phyloP scores from a whole-genome alignment of 2,113 vertebrate species.

The Esox niger region DNA sequence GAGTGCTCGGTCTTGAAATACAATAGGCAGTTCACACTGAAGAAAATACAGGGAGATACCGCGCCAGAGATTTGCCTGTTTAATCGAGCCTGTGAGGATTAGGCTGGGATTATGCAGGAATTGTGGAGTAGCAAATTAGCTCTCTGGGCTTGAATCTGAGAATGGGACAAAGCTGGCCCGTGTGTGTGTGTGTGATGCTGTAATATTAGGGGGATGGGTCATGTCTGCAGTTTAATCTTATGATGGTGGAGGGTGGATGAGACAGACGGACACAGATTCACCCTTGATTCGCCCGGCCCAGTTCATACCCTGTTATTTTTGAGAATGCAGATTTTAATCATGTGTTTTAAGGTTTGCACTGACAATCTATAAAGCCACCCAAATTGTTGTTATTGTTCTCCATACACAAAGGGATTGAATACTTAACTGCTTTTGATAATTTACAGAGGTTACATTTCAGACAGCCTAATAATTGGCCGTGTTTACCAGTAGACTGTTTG shows the following conservation, averaged over 20 bases:
- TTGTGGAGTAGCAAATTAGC: constrained; percentile 74
- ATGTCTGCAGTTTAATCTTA: constrained; percentile 23
- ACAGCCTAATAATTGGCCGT: no score
- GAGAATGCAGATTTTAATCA: neutral
- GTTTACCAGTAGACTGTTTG: no score
- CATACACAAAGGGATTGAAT: neutral
- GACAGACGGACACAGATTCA: neutral
- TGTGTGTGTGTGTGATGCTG: constrained; percentile 35
- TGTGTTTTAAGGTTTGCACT: neutral
- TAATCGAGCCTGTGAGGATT: constrained; percentile 73
- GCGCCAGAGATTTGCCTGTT: constrained; percentile 66
- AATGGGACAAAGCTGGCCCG: constrained; percentile 55
- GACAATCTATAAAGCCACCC: neutral
- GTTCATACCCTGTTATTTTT: neutral
- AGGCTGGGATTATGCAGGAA: constrained; percentile 72
- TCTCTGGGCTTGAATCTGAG: constrained; percentile 70
- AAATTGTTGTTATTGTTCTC: neutral
- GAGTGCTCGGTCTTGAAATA: no score
- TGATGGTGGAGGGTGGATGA: neutral
- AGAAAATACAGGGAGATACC: constrained; percentile 56
- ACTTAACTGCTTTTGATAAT: neutral
- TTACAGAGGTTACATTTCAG: neutral
- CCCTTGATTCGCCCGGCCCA: neutral
- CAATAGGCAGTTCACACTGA: no score
- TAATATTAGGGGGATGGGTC: constrained; percentile 18